These are phyloP conservation scores for Phylloscopus whistleri DNA, from an alignment of 2,113 vertebrate genomes.

Conservation along the genomic window DNA sequence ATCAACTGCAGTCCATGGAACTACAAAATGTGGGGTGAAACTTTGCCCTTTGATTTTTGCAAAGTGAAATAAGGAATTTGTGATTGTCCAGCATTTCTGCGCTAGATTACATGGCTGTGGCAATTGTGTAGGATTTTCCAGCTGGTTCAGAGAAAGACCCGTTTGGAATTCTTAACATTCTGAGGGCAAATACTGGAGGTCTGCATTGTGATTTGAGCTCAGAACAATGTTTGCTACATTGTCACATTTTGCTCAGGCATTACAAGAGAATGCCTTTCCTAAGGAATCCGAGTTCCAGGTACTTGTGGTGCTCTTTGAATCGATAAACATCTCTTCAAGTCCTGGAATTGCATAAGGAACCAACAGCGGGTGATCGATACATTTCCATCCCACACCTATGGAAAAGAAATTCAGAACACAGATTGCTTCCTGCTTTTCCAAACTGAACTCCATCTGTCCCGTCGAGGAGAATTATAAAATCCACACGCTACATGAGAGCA, in stretches of 20 bases:
- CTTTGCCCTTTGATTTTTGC: background rate
- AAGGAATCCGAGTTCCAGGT: background rate
- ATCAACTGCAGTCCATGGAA: background rate
- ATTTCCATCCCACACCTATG: constrained; percentile 32
- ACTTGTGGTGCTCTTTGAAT: background rate
- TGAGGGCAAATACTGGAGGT: background rate
- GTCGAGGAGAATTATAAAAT: background rate
- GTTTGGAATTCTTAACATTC: background rate
- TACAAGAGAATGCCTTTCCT: background rate
- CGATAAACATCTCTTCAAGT: background rate
- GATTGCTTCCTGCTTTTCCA: constrained; percentile 41
- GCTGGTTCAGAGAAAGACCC: background rate
- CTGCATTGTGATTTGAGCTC: background rate
- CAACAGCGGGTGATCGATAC: background rate
- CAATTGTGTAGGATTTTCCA: background rate
- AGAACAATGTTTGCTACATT: background rate
- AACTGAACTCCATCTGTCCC: constrained; percentile 31
- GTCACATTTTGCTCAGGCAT: background rate
- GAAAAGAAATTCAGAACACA: background rate
- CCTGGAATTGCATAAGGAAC: background rate
- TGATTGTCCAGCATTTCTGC: background rate
- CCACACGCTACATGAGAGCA: background rate
- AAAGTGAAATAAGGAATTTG: background rate
- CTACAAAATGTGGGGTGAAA: background rate
- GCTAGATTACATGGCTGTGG: background rate